Percentiles rank a stretch among this genome's conserved stretches.
Evolutionary conservation across 2,113 vertebrate species (phyloP).

Genomic region (Spea bombifrons): DNA sequence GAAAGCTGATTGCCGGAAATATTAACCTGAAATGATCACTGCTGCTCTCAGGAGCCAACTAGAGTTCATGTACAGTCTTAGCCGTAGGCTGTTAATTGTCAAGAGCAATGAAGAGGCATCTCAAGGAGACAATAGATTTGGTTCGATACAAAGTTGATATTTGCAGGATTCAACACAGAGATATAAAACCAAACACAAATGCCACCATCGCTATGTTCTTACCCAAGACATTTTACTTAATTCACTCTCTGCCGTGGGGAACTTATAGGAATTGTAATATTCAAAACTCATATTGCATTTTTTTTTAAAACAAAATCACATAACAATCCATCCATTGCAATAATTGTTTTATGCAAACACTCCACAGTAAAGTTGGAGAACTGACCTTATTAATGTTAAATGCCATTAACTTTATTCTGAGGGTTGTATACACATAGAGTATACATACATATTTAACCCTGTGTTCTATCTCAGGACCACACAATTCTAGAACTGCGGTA

Average conservation of each 20-base stretch:
- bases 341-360: too few species aligned
- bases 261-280: slow-evolving; percentile 14
- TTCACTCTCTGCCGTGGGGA: slow-evolving; percentile 7
- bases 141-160: slow-evolving; percentile 33
- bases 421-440: too few species aligned
- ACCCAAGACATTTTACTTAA: slow-evolving; percentile 23
- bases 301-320: neutral
- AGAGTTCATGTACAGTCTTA: slow-evolving; percentile 40
- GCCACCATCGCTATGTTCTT: slow-evolving; percentile 21
- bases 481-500: too few species aligned
- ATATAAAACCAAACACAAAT: slow-evolving; percentile 32
- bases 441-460: too few species aligned
- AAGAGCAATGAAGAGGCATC: slow-evolving; percentile 37
- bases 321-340: too few species aligned
- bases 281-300: neutral
- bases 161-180: slow-evolving; percentile 21
- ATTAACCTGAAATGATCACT: slow-evolving; percentile 39
- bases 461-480: too few species aligned
- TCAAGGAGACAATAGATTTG: slow-evolving; percentile 39
- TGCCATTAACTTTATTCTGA: too few species aligned
- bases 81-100: slow-evolving; percentile 45
- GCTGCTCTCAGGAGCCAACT: slow-evolving; percentile 34
- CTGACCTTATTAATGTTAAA: too few species aligned
- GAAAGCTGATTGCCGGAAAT: slow-evolving; percentile 34
- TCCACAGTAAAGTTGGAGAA: too few species aligned